phyloP scores from a whole-genome alignment of 1,140 invertebrate species.

The Lepidostoma basale region DNA sequence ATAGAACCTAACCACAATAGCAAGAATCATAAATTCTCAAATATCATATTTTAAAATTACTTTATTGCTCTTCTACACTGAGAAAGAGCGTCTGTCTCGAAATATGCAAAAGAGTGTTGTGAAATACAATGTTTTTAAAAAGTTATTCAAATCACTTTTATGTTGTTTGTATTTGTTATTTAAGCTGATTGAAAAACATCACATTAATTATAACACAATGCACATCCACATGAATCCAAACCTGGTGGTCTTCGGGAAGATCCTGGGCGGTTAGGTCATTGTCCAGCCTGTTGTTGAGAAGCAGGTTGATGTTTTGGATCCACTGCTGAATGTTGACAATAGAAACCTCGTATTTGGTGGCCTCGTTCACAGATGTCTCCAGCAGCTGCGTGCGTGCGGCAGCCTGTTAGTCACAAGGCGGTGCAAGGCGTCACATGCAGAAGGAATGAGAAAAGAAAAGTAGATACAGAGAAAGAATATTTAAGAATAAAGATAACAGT shows the following conservation, averaged over 20 bases:
- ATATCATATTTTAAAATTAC: no score
- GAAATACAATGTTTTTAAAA: no score
- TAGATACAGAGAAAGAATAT: neutral
- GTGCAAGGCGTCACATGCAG: constrained; percentile 13
- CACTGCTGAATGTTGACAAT: constrained; percentile 79
- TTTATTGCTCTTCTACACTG: no score
- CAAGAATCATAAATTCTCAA: no score
- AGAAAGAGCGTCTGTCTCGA: no score
- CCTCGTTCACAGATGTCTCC: constrained; percentile 77
- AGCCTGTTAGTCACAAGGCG: constrained; percentile 61
- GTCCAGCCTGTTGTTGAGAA: constrained; percentile 75
- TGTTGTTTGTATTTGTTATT: no score
- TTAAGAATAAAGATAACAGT: neutral
- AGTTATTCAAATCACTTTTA: no score
- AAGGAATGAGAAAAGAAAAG: neutral
- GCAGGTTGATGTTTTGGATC: constrained; percentile 72
- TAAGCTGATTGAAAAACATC: no score
- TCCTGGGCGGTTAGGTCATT: constrained; percentile 82
- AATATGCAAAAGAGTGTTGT: no score
- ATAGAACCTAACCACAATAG: no score
- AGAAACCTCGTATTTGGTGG: constrained; percentile 78
- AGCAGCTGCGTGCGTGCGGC: constrained; percentile 72
- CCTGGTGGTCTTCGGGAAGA: constrained; percentile 81
- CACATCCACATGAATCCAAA: constrained; percentile 52
- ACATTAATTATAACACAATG: no score